phyloP scores from a whole-genome alignment of 1,140 invertebrate species.

The Saccostrea glomerata region DNA sequence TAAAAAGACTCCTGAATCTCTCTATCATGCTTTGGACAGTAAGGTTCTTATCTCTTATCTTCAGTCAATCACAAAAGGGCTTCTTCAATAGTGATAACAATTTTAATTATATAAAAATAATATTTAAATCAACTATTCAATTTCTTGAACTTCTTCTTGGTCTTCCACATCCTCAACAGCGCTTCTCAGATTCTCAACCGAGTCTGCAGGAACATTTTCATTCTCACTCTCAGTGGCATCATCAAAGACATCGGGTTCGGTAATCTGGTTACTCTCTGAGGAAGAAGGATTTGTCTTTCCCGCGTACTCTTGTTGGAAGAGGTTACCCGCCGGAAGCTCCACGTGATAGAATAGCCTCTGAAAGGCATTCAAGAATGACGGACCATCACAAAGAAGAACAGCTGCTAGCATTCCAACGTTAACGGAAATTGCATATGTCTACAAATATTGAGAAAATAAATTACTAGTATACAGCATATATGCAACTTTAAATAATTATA shows the following conservation, averaged over 20 bases:
- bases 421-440: not conserved
- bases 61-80: no score
- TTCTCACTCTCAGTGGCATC: not conserved
- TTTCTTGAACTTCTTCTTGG: not conserved
- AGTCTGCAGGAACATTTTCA: not conserved
- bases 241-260: not conserved
- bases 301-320: not conserved
- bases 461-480: no score
- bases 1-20: no score
- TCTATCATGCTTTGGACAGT: no score
- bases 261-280: not conserved
- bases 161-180: not conserved
- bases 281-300: not conserved
- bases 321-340: not conserved
- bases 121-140: not conserved
- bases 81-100: no score
- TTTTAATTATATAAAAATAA: no score
- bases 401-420: not conserved
- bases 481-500: no score
- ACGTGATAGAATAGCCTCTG: not conserved
- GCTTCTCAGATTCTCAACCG: not conserved
- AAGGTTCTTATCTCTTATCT: no score
- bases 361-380: not conserved
- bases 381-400: slow-evolving; percentile 16
- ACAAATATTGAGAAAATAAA: not conserved